phyloP scores from a whole-genome alignment of 1,140 invertebrate genomes.

The Leptinotarsa lineolata region DNA sequence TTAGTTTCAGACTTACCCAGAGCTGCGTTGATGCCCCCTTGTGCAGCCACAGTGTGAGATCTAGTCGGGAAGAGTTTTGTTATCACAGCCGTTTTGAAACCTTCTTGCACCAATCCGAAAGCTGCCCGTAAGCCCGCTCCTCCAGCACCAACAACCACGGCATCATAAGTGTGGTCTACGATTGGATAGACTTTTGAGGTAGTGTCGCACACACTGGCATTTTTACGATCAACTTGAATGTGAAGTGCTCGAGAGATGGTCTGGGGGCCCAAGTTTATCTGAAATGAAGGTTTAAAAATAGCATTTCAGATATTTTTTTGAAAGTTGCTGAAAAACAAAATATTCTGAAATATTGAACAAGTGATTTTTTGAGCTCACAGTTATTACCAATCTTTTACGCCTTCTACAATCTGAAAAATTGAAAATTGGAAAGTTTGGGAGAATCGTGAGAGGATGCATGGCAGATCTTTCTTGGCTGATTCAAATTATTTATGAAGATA shows the following conservation, averaged over 20 bases:
- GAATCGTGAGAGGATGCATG: too few relatives aligned
- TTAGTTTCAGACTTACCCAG: conserved; percentile 50
- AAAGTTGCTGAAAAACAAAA: too few relatives aligned
- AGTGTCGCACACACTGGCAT: conserved; percentile 31
- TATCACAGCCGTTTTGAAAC: conserved; percentile 90
- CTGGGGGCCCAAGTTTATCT: not conserved
- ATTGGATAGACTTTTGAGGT: conserved; percentile 66
- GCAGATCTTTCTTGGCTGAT: too few relatives aligned
- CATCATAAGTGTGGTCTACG: conserved; percentile 89
- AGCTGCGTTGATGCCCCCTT: conserved; percentile 92
- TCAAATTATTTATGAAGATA: too few relatives aligned
- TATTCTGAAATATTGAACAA: too few relatives aligned
- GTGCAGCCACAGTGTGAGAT: conserved; percentile 92
- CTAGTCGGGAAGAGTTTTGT: conserved; percentile 92
- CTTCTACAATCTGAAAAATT: too few relatives aligned
- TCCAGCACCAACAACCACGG: conserved; percentile 90
- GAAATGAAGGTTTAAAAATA: not conserved
- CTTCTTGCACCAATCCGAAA: conserved; percentile 87
- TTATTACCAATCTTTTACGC: too few relatives aligned
- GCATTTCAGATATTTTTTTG: too few relatives aligned
- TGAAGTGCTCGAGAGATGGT: conserved; percentile 32
- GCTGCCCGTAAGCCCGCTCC: conserved; percentile 89
- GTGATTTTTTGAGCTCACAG: too few relatives aligned
- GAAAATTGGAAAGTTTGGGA: too few relatives aligned
- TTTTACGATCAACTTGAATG: conserved; percentile 42